Evolutionary conservation across 2,888 invertebrate genomes (phyloP).

Genomic region (Helleia helle): DNA sequence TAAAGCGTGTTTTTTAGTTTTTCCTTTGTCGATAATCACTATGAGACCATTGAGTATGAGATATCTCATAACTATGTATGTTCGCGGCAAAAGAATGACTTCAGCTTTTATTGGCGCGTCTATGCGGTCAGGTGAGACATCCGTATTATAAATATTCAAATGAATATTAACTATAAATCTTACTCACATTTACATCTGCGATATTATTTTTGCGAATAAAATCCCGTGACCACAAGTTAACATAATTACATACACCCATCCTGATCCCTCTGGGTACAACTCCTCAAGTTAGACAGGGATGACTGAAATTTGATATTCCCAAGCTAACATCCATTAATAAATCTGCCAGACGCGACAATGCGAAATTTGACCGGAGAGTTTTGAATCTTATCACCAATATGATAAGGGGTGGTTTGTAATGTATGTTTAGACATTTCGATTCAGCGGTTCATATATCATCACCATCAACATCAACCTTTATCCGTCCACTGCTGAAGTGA

Average conservation of each 20-base stretch:
- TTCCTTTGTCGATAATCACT: too few species aligned
- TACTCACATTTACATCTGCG: background rate
- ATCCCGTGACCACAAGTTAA: background rate
- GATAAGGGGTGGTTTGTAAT: background rate
- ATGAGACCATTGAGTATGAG: too few species aligned
- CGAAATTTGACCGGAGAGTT: slow-evolving; percentile 4
- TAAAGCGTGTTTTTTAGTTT: too few species aligned
- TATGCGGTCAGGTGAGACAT: too few species aligned
- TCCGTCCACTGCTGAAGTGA: too few species aligned
- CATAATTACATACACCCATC: slow-evolving; percentile 2
- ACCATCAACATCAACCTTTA: too few species aligned
- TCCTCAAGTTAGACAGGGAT: background rate
- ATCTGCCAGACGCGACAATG: slow-evolving; percentile 19
- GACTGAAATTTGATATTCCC: slow-evolving; percentile 3
- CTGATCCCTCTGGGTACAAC: background rate
- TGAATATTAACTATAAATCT: background rate
- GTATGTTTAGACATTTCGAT: background rate
- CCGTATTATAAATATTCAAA: too few species aligned
- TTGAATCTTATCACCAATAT: background rate
- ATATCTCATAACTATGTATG: too few species aligned
- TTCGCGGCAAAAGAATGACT: too few species aligned
- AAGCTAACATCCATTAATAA: slow-evolving; percentile 18
- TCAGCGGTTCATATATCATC: too few species aligned
- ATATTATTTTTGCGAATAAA: slow-evolving; percentile 3
- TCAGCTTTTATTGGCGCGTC: too few species aligned